These are phyloP conservation scores for Heliocidaris erythrogramma DNA, from an alignment of 35 echinoderm and acorn worm species.

Conservation along the genomic window DNA sequence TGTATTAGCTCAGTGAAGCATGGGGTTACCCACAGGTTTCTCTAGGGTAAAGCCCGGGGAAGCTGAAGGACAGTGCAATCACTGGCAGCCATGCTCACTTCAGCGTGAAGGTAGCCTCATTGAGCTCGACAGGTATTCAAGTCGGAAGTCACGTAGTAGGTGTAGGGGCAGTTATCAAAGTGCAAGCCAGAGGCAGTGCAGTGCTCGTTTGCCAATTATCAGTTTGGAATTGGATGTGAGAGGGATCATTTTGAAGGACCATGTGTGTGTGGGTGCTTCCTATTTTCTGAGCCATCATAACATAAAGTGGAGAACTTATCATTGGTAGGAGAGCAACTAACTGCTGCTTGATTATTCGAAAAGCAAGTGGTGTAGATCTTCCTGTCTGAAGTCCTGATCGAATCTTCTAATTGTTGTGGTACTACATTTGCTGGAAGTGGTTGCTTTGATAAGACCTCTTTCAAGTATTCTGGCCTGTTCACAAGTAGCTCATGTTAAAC, in stretches of 20 bases:
- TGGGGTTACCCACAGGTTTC: background rate
- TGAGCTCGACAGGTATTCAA: constrained; percentile 12
- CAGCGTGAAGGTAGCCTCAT: constrained; percentile 39
- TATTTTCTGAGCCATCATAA: background rate
- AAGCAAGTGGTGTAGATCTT: background rate
- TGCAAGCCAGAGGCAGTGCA: background rate
- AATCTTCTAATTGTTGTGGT: background rate
- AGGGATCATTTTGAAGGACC: background rate
- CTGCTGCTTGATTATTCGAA: background rate
- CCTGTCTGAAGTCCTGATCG: background rate
- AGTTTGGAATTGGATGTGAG: too few species aligned
- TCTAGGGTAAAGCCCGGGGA: constrained; percentile 21
- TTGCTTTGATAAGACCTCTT: background rate
- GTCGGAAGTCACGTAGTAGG: constrained; percentile 39
- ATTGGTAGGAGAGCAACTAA: background rate
- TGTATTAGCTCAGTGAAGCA: background rate
- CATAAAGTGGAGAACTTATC: background rate
- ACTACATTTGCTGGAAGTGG: background rate
- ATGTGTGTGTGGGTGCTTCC: background rate
- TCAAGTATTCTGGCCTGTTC: background rate
- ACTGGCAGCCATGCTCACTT: constrained; percentile 6
- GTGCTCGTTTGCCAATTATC: background rate
- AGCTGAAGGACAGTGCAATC: constrained; percentile 16
- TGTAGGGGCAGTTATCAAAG: background rate
- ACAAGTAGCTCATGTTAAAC: too few species aligned